Evolutionary conservation across 2,113 vertebrate species (phyloP).

Genomic region (Phrynocephalus versicolor): DNA sequence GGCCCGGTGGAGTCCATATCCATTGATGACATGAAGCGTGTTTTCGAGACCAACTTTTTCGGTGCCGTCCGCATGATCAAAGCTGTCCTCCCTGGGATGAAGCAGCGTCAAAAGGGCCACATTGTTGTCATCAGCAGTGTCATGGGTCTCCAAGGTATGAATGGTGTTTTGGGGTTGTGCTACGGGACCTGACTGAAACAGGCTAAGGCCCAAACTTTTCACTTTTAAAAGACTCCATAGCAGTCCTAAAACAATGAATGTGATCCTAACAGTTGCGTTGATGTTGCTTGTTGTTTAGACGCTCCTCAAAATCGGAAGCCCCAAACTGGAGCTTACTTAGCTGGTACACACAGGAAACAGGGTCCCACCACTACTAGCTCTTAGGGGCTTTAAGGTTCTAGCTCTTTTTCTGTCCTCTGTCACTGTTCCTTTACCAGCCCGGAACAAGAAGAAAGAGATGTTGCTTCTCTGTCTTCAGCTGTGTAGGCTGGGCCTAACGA

Average conservation of each 20-base stretch:
- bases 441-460: not conserved
- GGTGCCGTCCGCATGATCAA: constrained; percentile 88
- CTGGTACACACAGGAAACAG: not conserved
- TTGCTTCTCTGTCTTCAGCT: not conserved
- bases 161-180: not conserved
- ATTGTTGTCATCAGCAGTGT: constrained; percentile 91
- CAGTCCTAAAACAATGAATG: no score
- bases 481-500: not conserved
- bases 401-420: not conserved
- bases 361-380: not conserved
- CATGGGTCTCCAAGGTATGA: constrained; percentile 77
- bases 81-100: constrained; percentile 91
- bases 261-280: no score
- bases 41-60: constrained; percentile 95
- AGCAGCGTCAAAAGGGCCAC: constrained; percentile 83
- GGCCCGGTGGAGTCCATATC: constrained; percentile 89
- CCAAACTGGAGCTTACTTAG: no score
- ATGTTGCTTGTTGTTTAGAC: no score
- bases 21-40: constrained; percentile 83
- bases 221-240: no score
- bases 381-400: not conserved
- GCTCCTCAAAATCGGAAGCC: no score
- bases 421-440: no score
- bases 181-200: no score
- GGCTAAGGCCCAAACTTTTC: no score